These are phyloP conservation scores for Liolophura sinensis DNA, from an alignment of 1,140 invertebrate species.

Conservation along the genomic window DNA sequence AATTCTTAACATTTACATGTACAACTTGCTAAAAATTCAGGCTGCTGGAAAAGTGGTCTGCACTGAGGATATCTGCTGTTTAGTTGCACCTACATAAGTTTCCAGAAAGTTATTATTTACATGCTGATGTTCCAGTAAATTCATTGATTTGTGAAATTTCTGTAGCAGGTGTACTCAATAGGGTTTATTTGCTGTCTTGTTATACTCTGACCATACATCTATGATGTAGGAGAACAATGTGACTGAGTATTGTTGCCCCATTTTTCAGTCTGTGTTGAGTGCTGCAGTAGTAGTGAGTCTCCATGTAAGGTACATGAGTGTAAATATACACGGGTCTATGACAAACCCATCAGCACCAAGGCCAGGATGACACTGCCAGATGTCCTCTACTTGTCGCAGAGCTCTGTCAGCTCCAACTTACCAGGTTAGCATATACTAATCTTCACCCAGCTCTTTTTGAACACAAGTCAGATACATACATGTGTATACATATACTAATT, in stretches of 20 bases:
- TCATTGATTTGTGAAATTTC: too few relatives aligned
- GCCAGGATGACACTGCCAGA: slow-evolving; percentile 29
- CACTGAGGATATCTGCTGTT: too few relatives aligned
- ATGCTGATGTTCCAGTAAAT: too few relatives aligned
- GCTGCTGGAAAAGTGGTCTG: too few relatives aligned
- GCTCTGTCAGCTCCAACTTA: slow-evolving; percentile 13
- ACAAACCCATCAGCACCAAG: slow-evolving; percentile 27
- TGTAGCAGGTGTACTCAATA: too few relatives aligned
- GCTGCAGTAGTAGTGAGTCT: slow-evolving; percentile 22
- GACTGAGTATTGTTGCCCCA: neutral
- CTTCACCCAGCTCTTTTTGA: neutral
- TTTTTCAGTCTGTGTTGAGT: slow-evolving; percentile 35
- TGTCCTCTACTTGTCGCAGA: slow-evolving; percentile 17
- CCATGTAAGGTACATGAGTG: slow-evolving; percentile 21
- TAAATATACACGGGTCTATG: slow-evolving; percentile 21
- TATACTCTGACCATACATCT: too few relatives aligned
- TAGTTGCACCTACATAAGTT: too few relatives aligned
- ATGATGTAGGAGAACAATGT: too few relatives aligned
- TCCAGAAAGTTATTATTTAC: too few relatives aligned
- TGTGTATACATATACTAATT: neutral
- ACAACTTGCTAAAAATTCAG: too few relatives aligned
- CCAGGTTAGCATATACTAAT: slow-evolving; percentile 16
- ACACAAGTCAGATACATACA: neutral
- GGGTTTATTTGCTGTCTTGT: too few relatives aligned
- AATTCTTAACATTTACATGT: too few relatives aligned